These are phyloP conservation scores for Chromis chromis DNA, from an alignment of 2,797 vertebrate species.

Conservation along the genomic window DNA sequence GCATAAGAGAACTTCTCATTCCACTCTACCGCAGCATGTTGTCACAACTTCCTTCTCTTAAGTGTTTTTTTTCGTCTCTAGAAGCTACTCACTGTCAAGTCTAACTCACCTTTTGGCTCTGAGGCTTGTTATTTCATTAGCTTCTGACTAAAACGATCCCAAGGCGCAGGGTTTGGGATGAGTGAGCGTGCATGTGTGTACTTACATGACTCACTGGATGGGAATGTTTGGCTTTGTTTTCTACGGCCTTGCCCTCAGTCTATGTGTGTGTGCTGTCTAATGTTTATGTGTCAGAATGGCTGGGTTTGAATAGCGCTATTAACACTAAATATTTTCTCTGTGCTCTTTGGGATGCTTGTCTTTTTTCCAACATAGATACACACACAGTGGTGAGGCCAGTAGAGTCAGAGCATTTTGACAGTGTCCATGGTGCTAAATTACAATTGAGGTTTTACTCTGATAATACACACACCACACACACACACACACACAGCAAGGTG, in stretches of 20 bases:
- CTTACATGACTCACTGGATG: slow-evolving; percentile 71
- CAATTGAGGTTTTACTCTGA: no score
- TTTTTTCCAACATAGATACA: slow-evolving; percentile 50
- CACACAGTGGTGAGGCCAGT: slow-evolving; percentile 28
- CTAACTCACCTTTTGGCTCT: slow-evolving; percentile 37
- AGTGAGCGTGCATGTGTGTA: slow-evolving; percentile 57
- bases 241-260: slow-evolving; percentile 58
- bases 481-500: no score
- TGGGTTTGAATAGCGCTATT: slow-evolving; percentile 35
- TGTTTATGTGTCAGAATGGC: slow-evolving; percentile 31
- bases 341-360: slow-evolving; percentile 21
- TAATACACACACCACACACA: no score
- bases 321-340: slow-evolving; percentile 47
- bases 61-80: slow-evolving; percentile 9
- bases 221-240: slow-evolving; percentile 73
- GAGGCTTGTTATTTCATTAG: slow-evolving; percentile 40
- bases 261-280: slow-evolving; percentile 23
- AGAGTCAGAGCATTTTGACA: neutral
- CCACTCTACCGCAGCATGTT: slow-evolving; percentile 28
- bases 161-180: slow-evolving; percentile 55
- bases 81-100: slow-evolving; percentile 9
- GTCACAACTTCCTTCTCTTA: slow-evolving; percentile 1
- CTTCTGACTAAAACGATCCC: slow-evolving; percentile 45
- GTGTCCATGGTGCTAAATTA: no score
- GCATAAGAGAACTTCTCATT: slow-evolving; percentile 46